A percentile compares a stretch with the other conserved stretches of the same genome.
These are phyloP conservation scores for Odontamblyopus rebecca DNA, from an alignment of 2,797 vertebrate genomes.

Conservation along the genomic window DNA sequence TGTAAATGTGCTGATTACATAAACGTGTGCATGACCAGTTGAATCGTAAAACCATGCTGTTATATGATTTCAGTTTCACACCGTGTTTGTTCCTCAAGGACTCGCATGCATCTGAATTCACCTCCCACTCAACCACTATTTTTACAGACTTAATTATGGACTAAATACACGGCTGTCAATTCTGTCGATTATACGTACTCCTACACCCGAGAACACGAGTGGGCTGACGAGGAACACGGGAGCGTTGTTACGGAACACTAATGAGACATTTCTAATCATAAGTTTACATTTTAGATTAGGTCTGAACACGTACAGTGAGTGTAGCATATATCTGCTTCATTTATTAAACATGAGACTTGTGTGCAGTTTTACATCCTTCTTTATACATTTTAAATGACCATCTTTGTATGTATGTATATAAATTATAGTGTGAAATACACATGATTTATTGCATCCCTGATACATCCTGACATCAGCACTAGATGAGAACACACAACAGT, in stretches of 20 bases:
- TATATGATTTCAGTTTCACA: not conserved
- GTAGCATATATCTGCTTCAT: too few species aligned
- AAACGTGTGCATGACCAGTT: not conserved
- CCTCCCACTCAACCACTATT: constrained; percentile 14
- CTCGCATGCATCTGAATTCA: constrained; percentile 1
- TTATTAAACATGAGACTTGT: too few species aligned
- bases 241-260: not conserved
- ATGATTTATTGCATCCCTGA: too few species aligned
- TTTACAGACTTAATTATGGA: constrained; percentile 8
- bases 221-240: not conserved
- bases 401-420: too few species aligned
- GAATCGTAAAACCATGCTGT: not conserved
- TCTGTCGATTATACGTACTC: constrained; percentile 1
- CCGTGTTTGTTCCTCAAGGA: not conserved
- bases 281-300: not conserved
- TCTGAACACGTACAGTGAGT: not conserved
- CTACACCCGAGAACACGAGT: not conserved
- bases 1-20: not conserved
- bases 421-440: too few species aligned
- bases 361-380: too few species aligned
- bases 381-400: too few species aligned
- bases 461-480: too few species aligned
- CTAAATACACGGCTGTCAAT: constrained; percentile 1
- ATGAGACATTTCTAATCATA: not conserved
- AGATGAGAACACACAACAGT: too few species aligned